Evolutionary conservation across 2,113 vertebrate genomes (phyloP).

Genomic region (Dicrurus megarhynchus): DNA sequence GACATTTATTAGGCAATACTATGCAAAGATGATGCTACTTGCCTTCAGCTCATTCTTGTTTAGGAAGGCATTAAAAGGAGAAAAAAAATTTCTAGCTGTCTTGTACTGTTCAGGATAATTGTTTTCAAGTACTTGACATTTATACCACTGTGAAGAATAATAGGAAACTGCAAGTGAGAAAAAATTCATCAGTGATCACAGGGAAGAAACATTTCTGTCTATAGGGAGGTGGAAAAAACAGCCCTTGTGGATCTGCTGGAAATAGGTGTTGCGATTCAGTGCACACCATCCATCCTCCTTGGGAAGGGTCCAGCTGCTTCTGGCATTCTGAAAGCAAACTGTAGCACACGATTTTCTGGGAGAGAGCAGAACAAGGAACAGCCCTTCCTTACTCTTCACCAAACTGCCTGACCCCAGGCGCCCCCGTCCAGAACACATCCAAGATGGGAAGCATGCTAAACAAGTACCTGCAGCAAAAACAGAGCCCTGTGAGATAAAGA

Average conservation of each 20-base stretch:
- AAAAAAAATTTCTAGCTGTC: neutral
- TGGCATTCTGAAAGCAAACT: neutral
- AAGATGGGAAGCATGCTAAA: neutral
- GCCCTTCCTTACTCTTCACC: neutral
- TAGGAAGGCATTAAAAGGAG: neutral
- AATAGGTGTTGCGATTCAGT: neutral
- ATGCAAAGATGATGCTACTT: neutral
- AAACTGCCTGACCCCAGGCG: fast-evolving
- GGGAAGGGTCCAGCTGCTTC: neutral
- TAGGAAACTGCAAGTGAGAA: neutral
- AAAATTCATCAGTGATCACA: neutral
- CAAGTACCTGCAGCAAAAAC: neutral
- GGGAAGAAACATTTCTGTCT: neutral
- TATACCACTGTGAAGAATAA: neutral
- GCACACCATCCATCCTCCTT: neutral
- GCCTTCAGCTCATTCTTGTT: neutral
- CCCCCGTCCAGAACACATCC: fast-evolving
- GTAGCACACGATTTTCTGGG: neutral
- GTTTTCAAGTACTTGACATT: neutral
- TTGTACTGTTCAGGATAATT: neutral
- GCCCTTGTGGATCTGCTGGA: neutral
- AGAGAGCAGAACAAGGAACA: neutral
- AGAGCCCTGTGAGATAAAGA: neutral
- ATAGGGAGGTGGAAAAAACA: neutral
- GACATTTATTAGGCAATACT: neutral